Conservation (phyloP, 2,888 invertebrate species). For the Anoncus sp. region DNA sequence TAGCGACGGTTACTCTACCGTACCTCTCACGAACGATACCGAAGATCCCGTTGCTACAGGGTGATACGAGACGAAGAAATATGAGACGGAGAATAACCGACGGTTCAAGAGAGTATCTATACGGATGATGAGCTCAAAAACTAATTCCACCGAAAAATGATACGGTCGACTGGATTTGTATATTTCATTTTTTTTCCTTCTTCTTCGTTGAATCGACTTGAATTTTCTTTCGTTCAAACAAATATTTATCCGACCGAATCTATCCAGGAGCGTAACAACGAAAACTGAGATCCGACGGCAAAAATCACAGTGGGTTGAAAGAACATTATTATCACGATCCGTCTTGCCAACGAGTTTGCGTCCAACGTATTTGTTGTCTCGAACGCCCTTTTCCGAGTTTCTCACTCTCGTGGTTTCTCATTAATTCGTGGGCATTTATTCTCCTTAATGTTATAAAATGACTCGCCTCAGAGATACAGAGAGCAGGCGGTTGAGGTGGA, state of each 20-base stretch:
- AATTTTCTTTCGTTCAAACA: neutral
- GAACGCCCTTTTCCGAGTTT: neutral
- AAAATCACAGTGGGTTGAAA: neutral
- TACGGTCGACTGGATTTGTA: neutral
- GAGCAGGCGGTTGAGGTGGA: neutral
- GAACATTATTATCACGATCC: conserved; percentile 7
- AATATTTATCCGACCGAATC: neutral
- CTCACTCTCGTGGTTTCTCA: conserved; percentile 12
- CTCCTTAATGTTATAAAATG: conserved; percentile 29
- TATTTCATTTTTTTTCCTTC: too few species aligned
- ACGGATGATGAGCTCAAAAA: conserved; percentile 14
- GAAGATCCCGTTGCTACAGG: conserved; percentile 25
- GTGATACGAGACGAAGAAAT: conserved; percentile 24
- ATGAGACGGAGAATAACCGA: neutral
- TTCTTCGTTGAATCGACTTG: neutral
- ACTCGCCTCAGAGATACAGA: neutral
- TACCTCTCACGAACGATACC: conserved; percentile 8
- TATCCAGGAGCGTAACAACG: neutral
- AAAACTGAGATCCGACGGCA: neutral
- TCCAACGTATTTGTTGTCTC: conserved; percentile 5
- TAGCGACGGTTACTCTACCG: neutral
- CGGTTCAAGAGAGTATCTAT: neutral
- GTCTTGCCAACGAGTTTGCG: neutral
- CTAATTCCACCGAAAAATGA: conserved; percentile 2
- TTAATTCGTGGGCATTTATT: conserved; percentile 38